Conservation (phyloP, 2,888 invertebrate genomes). For the Epistrophe eligans region DNA sequence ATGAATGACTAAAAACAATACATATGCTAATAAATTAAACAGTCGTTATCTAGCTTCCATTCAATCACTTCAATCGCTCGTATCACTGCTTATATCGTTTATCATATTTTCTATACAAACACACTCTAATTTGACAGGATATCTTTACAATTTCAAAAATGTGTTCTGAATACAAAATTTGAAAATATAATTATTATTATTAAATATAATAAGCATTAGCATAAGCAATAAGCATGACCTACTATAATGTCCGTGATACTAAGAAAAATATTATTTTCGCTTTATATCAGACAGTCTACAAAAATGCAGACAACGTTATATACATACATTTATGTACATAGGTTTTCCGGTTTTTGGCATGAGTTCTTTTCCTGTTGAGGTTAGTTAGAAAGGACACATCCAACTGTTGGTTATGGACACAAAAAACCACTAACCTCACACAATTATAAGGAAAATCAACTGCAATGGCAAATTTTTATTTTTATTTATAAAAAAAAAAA, state of each 20-base stretch:
- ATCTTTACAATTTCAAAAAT: background rate
- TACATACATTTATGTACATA: too few species aligned
- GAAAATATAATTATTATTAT: background rate
- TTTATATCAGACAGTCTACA: background rate
- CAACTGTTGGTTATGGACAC: constrained; percentile 1
- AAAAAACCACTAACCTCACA: constrained; percentile 20
- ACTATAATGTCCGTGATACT: background rate
- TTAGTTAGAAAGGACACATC: constrained; percentile 16
- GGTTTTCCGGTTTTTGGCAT: constrained; percentile 48
- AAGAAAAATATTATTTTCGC: background rate
- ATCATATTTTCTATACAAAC: background rate
- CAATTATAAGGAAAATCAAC: constrained; percentile 17
- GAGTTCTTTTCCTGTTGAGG: constrained; percentile 52
- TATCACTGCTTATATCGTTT: background rate
- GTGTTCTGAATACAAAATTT: background rate
- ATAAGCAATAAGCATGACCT: constrained; percentile 41
- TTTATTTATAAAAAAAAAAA: constrained; percentile 32
- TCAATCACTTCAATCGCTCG: background rate
- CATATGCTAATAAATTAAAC: too few species aligned
- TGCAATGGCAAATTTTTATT: constrained; percentile 14
- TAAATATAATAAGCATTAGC: constrained; percentile 39
- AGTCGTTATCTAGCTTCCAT: background rate
- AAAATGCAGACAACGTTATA: constrained; percentile 31
- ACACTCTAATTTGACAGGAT: background rate
- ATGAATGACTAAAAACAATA: too few species aligned